phyloP scores from a whole-genome alignment of 2,888 invertebrate species.

The Caenorhabditis wallacei region DNA sequence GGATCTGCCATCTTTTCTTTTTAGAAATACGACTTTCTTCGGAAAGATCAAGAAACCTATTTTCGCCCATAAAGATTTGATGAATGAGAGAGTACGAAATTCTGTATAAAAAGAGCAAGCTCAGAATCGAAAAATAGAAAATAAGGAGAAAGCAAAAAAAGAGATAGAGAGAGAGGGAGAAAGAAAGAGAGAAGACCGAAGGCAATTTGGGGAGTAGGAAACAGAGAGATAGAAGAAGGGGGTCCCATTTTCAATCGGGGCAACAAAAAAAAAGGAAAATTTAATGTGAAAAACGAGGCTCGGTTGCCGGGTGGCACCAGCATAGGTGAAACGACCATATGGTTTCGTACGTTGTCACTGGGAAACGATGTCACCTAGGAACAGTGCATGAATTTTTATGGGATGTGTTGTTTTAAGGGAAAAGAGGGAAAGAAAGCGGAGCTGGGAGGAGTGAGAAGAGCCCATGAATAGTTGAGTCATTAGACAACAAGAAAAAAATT shows the following conservation, averaged over 20 bases:
- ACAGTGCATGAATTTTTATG: constrained; percentile 32
- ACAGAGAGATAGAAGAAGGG: constrained; percentile 8
- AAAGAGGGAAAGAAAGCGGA: constrained; percentile 1
- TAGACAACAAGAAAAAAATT: constrained; percentile 20
- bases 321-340: neutral
- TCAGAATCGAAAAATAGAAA: constrained; percentile 15
- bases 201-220: constrained; percentile 32
- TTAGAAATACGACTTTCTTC: neutral
- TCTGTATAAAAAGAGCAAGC: constrained; percentile 5
- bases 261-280: neutral
- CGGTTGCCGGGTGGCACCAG: neutral
- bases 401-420: neutral
- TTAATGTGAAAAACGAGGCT: constrained; percentile 33
- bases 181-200: neutral
- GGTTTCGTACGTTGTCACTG: constrained; percentile 9
- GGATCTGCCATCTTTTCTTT: neutral
- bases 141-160: constrained; percentile 7
- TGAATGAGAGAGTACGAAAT: constrained; percentile 7
- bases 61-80: neutral
- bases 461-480: constrained; percentile 36
- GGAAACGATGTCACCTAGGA: constrained; percentile 4
- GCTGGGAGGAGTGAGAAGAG: constrained; percentile 20
- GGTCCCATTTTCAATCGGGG: constrained; percentile 29
- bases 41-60: neutral
- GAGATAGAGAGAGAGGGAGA: neutral